Evolutionary conservation across 2,888 invertebrate species (phyloP), one percentile per base, ranked within the genome.

Genomic region (Pecten maximus): DNA sequence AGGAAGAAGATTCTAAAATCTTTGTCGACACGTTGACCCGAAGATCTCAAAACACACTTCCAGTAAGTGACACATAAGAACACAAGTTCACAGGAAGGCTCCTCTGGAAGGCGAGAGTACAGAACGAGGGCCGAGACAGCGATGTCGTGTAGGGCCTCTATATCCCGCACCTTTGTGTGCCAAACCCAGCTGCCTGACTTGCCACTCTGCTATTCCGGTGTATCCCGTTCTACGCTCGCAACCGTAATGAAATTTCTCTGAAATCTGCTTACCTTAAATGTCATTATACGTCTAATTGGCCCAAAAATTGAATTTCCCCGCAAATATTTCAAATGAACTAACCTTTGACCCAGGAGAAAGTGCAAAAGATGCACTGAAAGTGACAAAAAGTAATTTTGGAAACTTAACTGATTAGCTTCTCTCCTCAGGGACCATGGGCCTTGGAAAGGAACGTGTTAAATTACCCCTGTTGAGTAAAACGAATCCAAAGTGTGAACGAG

Each of bases 371-470:
- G 50, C 87, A 89, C 86, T 74, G 87, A 87, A 91, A 74, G 91
- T 89, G 91, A 87, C 88, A 89, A 92, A 92, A 92, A 89, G 91
- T 92, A 92, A 92, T 92, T 92, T 92, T 92, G 90, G 90, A 91
- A 89, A 92, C 89, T 91, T 88, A 60, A 89, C 89, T 92, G 91
- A 91, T 91, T 88, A 91, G 87, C 90, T 39, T n/a, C 15, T 35
- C 35, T 92, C 91, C 90, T n/a, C n/a, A 15, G 89, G 91, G 91
- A 90, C 88, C 40, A 50, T 44, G 39, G 48, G 74, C 88, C 74
- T 44, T 40, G 87, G 40, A 60, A 86, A 87, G 40, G 87, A 88
- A 89, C 88, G 91, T 88, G 91, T 91, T 92, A 92, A 90, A 91
- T 92, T 92, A 91, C 91, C 74, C 87, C 89, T 87, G 88, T 88